Percentiles rank a stretch among this genome's conserved stretches.
phyloP scores from a whole-genome alignment of 1,140 invertebrate genomes.

The Papilio helenus region DNA sequence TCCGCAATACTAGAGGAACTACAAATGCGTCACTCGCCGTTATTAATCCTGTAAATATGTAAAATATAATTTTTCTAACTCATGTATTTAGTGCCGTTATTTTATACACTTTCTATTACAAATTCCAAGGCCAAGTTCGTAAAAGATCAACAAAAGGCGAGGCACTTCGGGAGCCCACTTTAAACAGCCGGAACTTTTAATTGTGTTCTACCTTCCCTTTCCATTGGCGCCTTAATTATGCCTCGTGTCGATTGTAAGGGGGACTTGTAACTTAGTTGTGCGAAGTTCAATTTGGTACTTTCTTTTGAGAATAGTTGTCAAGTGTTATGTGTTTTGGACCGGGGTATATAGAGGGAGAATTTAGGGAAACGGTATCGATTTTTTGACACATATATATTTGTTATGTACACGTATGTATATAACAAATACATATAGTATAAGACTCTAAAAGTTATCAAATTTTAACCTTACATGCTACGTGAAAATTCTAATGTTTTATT shows the following conservation, averaged over 20 bases:
- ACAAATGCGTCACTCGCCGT: no score
- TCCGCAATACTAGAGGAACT: no score
- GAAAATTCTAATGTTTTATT: slow-evolving; percentile 28
- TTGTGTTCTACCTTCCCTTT: slow-evolving; percentile 36
- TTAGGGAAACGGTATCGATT: neutral
- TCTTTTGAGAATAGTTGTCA: slow-evolving; percentile 35
- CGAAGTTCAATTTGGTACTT: slow-evolving; percentile 31
- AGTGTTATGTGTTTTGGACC: slow-evolving; percentile 22
- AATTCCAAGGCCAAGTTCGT: slow-evolving; percentile 34
- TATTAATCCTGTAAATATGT: no score
- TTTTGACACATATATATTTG: neutral
- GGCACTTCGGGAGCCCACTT: slow-evolving; percentile 11
- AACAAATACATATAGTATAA: no score
- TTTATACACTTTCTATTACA: slow-evolving; percentile 20
- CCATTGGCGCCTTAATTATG: slow-evolving; percentile 35
- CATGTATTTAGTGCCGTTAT: neutral
- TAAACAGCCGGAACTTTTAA: slow-evolving; percentile 40
- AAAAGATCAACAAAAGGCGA: slow-evolving; percentile 35
- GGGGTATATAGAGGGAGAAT: neutral
- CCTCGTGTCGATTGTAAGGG: slow-evolving; percentile 34
- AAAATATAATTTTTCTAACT: neutral
- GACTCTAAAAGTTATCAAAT: neutral
- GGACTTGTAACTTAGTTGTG: slow-evolving; percentile 38
- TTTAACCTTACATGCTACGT: neutral
- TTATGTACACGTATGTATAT: no score